These are phyloP conservation scores for Microctenopoma steveboyesi DNA, from an alignment of 2,797 vertebrate species.

Conservation along the genomic window DNA sequence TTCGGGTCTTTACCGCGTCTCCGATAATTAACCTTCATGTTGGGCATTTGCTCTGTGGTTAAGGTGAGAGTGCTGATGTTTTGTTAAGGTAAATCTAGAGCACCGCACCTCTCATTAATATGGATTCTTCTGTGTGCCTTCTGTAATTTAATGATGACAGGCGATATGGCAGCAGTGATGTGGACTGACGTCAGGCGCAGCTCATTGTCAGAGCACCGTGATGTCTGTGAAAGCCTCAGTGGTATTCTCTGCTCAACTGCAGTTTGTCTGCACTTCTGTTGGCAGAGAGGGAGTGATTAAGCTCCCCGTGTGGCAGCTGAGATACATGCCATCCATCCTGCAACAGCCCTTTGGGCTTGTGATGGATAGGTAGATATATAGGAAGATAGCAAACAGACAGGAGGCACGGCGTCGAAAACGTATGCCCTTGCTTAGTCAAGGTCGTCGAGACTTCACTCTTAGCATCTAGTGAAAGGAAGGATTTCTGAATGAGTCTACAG, in stretches of 20 bases:
- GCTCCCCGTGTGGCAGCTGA: conserved; percentile 60
- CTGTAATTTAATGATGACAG: conserved; percentile 79
- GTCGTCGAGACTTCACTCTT: conserved; percentile 39
- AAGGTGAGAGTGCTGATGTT: conserved; percentile 52
- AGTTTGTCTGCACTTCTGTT: conserved; percentile 55
- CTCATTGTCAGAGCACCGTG: conserved; percentile 47
- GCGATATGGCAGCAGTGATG: conserved; percentile 65
- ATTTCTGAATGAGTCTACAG: neutral
- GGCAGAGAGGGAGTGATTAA: conserved; percentile 58
- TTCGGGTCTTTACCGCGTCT: conserved; percentile 41
- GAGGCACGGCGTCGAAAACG: conserved; percentile 27
- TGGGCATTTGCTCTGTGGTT: conserved; percentile 31
- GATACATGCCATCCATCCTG: conserved; percentile 63
- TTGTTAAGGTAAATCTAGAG: conserved; percentile 46
- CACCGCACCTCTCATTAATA: conserved; percentile 63
- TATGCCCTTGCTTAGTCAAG: conserved; percentile 43
- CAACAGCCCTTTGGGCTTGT: conserved; percentile 41
- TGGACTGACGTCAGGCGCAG: conserved; percentile 58
- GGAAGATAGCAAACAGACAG: conserved; percentile 54
- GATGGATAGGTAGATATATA: conserved; percentile 60
- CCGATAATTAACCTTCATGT: conserved; percentile 58
- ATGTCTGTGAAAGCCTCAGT: conserved; percentile 47
- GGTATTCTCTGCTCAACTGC: conserved; percentile 57
- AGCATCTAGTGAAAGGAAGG: neutral
- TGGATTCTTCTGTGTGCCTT: conserved; percentile 55